Evolutionary conservation across 2,888 invertebrate genomes (phyloP).

Genomic region (Alloplasta piceator): DNA sequence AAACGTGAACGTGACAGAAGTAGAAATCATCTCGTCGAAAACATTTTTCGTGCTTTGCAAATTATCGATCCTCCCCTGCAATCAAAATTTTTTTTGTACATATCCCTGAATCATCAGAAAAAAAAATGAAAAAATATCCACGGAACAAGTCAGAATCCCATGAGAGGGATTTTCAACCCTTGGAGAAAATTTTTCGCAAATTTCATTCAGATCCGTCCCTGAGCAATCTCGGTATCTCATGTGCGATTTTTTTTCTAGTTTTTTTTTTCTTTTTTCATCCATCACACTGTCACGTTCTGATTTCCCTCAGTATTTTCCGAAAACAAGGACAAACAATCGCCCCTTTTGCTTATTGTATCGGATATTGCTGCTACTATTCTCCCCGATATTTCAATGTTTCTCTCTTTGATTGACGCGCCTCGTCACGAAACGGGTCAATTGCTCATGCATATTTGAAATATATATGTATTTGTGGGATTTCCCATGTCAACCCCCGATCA

Average conservation of each 20-base stretch:
- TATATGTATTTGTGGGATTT: too few relatives aligned
- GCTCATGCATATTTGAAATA: conserved; percentile 31
- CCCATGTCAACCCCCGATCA: too few relatives aligned
- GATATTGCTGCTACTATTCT: not conserved
- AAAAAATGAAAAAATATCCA: too few relatives aligned
- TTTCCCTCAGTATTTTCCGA: not conserved
- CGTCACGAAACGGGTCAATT: conserved; percentile 70
- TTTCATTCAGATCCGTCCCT: not conserved
- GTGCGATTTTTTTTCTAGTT: not conserved
- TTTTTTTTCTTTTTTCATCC: not conserved
- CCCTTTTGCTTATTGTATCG: not conserved
- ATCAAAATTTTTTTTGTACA: too few relatives aligned
- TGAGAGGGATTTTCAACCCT: too few relatives aligned
- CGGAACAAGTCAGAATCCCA: too few relatives aligned
- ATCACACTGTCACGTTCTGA: conserved; percentile 8
- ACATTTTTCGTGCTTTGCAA: too few relatives aligned
- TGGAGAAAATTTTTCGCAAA: not conserved
- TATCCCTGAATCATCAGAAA: too few relatives aligned
- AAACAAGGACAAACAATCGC: not conserved
- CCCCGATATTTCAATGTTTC: conserved; percentile 40
- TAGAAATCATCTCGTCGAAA: too few relatives aligned
- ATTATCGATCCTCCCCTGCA: too few relatives aligned
- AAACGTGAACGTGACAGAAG: too few relatives aligned
- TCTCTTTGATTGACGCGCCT: conserved; percentile 64
- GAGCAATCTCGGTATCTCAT: not conserved